These are phyloP conservation scores for Cephus pygmeus DNA, from an alignment of 2,888 invertebrate genomes.

Conservation along the genomic window DNA sequence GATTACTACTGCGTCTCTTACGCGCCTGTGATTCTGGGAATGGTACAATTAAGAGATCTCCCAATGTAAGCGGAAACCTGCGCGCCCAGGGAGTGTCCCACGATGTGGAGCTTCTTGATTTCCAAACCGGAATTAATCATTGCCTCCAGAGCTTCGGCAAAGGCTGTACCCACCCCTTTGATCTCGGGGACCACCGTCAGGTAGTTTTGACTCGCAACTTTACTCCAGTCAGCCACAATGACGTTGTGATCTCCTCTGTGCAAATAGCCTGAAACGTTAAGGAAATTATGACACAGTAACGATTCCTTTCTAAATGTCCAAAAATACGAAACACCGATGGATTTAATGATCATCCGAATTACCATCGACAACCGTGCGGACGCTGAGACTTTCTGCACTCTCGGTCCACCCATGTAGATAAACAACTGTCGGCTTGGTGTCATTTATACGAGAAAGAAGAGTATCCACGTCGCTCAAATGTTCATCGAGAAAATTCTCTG, in stretches of 20 bases:
- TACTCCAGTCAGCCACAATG: constrained; percentile 66
- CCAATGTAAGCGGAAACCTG: constrained; percentile 48
- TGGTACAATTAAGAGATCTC: constrained; percentile 31
- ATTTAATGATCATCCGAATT: constrained; percentile 7
- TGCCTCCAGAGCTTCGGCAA: constrained; percentile 39
- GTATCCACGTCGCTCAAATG: not conserved
- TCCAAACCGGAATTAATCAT: constrained; percentile 37
- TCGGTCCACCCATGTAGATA: constrained; percentile 68
- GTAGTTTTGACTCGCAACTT: constrained; percentile 65
- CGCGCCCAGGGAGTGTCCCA: constrained; percentile 54
- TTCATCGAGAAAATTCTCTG: constrained; percentile 28
- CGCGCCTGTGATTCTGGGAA: constrained; percentile 48
- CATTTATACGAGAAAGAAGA: constrained; percentile 20
- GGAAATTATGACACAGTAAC: not conserved
- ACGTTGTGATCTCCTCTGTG: constrained; percentile 62
- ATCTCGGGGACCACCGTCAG: constrained; percentile 40
- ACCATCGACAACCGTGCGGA: constrained; percentile 54
- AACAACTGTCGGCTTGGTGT: constrained; percentile 56
- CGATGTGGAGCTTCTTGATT: constrained; percentile 41
- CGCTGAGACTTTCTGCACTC: constrained; percentile 57
- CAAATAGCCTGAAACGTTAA: constrained; percentile 55
- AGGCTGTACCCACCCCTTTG: constrained; percentile 31
- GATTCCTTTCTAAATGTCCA: not conserved
- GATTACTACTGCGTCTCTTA: not conserved
- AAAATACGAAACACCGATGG: not conserved